phyloP scores from a whole-genome alignment of 2,113 vertebrate species.

The Rattus rattus region DNA sequence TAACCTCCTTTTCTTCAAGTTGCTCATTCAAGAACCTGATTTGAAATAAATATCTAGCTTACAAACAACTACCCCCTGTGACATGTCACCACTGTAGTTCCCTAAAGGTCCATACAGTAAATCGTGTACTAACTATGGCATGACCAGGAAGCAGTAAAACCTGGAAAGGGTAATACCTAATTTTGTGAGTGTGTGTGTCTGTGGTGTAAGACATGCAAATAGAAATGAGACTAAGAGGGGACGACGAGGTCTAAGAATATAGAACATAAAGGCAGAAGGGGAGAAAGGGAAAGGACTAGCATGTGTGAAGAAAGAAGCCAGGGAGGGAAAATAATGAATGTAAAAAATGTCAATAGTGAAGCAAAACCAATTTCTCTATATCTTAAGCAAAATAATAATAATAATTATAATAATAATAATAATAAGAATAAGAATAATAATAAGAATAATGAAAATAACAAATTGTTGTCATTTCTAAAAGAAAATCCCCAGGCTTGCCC shows the following conservation, averaged over 20 bases:
- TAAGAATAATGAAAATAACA: background rate
- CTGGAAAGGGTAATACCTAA: background rate
- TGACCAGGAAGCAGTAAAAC: background rate
- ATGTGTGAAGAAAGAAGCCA: background rate
- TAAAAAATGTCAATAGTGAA: background rate
- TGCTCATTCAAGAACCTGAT: background rate
- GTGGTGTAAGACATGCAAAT: background rate
- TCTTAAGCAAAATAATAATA: background rate
- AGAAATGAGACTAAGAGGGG: background rate
- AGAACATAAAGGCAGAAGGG: background rate
- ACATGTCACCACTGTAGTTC: background rate
- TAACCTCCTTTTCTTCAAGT: background rate
- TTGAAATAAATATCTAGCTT: background rate
- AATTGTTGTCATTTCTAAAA: background rate
- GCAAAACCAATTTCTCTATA: background rate
- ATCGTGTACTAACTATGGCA: background rate
- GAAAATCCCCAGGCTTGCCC: background rate
- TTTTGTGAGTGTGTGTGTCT: background rate
- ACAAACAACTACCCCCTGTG: background rate
- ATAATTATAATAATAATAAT: background rate
- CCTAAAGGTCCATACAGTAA: background rate
- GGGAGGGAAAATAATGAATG: background rate
- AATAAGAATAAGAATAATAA: background rate
- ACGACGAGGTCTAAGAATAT: too few relatives aligned
- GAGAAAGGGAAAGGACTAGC: background rate